phyloP scores from a whole-genome alignment of 1,140 invertebrate genomes.

The Eriocheir sinensis region DNA sequence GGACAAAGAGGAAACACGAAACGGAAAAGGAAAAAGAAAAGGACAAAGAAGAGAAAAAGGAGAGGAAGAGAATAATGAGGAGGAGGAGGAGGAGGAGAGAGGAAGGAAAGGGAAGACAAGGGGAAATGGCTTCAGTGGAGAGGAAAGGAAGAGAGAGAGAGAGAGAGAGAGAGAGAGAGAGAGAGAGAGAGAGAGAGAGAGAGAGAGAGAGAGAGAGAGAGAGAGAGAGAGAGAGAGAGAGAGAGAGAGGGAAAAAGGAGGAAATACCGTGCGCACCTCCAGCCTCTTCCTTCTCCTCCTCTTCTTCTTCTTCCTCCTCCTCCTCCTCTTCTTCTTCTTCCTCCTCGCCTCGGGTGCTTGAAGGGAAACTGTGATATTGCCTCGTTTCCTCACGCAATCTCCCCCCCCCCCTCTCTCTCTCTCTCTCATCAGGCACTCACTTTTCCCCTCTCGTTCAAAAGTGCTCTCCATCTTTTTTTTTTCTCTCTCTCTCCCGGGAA shows the following conservation, averaged over 20 bases:
- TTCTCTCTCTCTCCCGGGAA: not conserved
- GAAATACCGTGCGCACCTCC: constrained; percentile 21
- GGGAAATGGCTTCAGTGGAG: not conserved
- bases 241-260: constrained; percentile 7
- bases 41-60: not conserved
- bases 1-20: too few relatives aligned
- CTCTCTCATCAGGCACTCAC: too few relatives aligned
- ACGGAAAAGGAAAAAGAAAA: not conserved
- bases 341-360: not conserved
- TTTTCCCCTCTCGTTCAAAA: too few relatives aligned
- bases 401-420: not conserved
- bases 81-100: too few relatives aligned
- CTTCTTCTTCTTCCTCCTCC: too few relatives aligned
- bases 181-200: not conserved
- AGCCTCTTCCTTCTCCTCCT: not conserved
- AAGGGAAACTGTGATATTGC: not conserved
- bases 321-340: not conserved
- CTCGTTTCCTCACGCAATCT: not conserved
- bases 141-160: not conserved
- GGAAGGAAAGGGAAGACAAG: not conserved
- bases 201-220: not conserved
- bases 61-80: not conserved
- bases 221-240: not conserved
- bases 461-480: not conserved
- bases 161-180: not conserved